Percentiles rank a stretch among this genome's conserved stretches.
Conservation (phyloP, 2,888 invertebrate genomes). For the Epinotia nisella region DNA sequence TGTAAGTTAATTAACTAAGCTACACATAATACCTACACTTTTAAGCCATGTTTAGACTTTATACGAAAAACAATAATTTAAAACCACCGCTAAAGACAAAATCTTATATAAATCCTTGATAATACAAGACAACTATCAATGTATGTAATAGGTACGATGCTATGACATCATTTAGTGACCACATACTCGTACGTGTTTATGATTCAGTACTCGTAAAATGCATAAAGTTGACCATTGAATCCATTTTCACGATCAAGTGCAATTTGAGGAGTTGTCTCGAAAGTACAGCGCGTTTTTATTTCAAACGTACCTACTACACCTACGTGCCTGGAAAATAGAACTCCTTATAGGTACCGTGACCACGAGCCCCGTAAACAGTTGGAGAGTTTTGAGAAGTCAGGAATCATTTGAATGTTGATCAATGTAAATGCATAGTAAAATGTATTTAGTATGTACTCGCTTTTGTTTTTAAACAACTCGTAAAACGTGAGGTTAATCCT, state of each 20-base stretch:
- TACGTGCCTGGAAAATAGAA: neutral
- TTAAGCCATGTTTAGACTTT: too few relatives aligned
- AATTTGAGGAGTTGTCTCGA: neutral
- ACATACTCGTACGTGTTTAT: conserved; percentile 19
- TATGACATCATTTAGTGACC: conserved; percentile 29
- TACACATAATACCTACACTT: too few relatives aligned
- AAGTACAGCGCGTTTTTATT: neutral
- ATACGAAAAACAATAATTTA: too few relatives aligned
- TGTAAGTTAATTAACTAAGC: too few relatives aligned
- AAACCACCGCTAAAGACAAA: neutral
- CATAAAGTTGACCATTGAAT: conserved; percentile 13
- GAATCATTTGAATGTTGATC: neutral
- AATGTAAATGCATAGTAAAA: neutral
- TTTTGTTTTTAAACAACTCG: neutral
- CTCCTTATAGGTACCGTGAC: neutral
- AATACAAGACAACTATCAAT: neutral
- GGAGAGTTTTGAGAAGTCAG: neutral
- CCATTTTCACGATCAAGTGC: conserved; percentile 12
- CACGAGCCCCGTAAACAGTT: neutral
- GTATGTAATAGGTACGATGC: conserved; percentile 16
- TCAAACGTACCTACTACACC: neutral
- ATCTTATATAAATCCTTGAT: conserved; percentile 28
- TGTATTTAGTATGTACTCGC: too few relatives aligned
- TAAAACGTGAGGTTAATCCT: neutral
- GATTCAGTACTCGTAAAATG: conserved; percentile 31